Evolutionary conservation across 2,888 invertebrate genomes (phyloP).

Genomic region (Tyria jacobaeae): DNA sequence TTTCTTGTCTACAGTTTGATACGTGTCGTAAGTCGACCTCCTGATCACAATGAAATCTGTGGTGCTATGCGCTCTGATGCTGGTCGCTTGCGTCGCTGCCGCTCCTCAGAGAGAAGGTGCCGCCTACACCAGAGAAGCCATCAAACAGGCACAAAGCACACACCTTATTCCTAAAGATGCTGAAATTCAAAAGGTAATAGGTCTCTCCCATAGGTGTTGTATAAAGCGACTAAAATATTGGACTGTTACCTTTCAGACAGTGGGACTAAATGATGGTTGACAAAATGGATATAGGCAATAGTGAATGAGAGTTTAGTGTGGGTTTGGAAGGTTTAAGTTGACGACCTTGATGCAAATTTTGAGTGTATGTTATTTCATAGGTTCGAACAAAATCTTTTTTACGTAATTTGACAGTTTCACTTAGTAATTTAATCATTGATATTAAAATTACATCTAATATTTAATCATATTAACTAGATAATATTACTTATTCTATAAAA

Average conservation of each 20-base stretch:
- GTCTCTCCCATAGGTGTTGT: too few species aligned
- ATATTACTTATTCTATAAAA: too few species aligned
- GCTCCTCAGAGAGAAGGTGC: slow-evolving; percentile 93
- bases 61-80: slow-evolving; percentile 74
- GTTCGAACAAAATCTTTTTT: too few species aligned
- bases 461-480: too few species aligned
- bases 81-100: slow-evolving; percentile 83
- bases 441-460: too few species aligned
- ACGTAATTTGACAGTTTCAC: too few species aligned
- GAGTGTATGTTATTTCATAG: too few species aligned
- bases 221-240: too few species aligned
- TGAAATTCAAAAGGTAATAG: slow-evolving; percentile 93
- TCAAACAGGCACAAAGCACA: slow-evolving; percentile 94
- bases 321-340: neutral
- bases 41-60: slow-evolving; percentile 69
- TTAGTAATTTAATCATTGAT: too few species aligned
- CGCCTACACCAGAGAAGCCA: slow-evolving; percentile 94
- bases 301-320: neutral
- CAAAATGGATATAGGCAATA: neutral
- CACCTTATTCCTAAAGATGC: slow-evolving; percentile 95
- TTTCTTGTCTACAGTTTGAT: slow-evolving; percentile 25
- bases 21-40: slow-evolving; percentile 32
- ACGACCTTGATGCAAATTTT: too few species aligned
- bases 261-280: too few species aligned
- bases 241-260: too few species aligned